A percentile compares a stretch with the other conserved stretches of the same genome.
These are phyloP conservation scores for Anser brachyrhynchus DNA, from an alignment of 2,113 vertebrate genomes.

Conservation along the genomic window DNA sequence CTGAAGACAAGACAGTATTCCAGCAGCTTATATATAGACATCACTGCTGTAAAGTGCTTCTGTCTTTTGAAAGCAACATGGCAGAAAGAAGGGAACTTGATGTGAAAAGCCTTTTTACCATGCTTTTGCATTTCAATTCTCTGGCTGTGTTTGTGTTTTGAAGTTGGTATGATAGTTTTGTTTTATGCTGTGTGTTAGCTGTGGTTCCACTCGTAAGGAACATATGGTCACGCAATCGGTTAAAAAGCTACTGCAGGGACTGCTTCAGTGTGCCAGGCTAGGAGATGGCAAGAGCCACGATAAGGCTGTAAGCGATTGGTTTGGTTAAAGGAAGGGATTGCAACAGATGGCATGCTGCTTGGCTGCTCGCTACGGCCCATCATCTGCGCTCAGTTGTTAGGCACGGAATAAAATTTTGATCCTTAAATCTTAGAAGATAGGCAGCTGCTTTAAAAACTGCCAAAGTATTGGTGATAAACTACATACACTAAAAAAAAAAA, in stretches of 20 bases:
- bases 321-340: not conserved
- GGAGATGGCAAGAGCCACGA: not conserved
- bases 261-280: not conserved
- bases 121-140: slow-evolving; percentile 20
- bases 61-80: slow-evolving; percentile 41
- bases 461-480: not conserved
- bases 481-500: not conserved
- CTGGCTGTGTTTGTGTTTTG: not conserved
- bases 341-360: not conserved
- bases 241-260: not conserved
- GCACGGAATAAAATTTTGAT: not conserved
- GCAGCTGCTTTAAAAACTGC: not conserved
- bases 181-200: not conserved
- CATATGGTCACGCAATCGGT: not conserved
- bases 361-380: not conserved
- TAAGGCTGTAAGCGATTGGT: not conserved
- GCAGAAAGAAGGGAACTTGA: slow-evolving; percentile 29
- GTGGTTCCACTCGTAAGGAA: not conserved
- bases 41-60: slow-evolving; percentile 11
- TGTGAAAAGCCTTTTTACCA: slow-evolving; percentile 11
- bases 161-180: not conserved
- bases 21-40: slow-evolving; percentile 24
- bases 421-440: not conserved
- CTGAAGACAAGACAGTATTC: slow-evolving; percentile 45
- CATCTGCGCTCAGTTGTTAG: not conserved